Evolutionary conservation across 2,113 vertebrate species (phyloP), one percentile per base, ranked within the genome.

Genomic region (Dolichallabes microphthalmus): DNA sequence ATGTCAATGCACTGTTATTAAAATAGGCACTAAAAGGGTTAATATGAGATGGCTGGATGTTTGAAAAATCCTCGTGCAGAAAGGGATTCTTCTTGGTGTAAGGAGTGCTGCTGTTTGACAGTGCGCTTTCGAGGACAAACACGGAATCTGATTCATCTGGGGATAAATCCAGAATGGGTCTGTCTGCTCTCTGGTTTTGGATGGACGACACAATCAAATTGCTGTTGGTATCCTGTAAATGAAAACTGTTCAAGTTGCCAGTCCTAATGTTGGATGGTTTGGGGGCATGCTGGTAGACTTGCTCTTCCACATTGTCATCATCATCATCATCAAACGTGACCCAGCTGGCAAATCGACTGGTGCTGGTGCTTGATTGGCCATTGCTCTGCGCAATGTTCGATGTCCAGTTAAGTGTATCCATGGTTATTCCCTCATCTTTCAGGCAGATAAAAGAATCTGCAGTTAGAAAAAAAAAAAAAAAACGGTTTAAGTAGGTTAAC

Each of bases 251-350:
- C 8, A 91, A 88, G 14, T 88, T 90, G 60, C 91, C 89, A 64
- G 84, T 82, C 88, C 93, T 94, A 66, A 92, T 80, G 61, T 91
- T 92, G 88, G 94, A 92, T 27, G 91, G 86, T 86, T 89, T 85
- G n/a, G 90, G 88, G 0, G 90, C 88, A 82, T 88, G 86, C 89
- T 90, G 84, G 77, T 88, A 90, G 76, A 58, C 87, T 82, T 94
- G 87, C 88, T 86, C 75, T 27, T 95, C 93, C 87, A 96, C 95
- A 87, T 97, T 95, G 89, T 97, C 95, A 87, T 97, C 95, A 89
- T 97, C 95, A 86, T 97, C 95, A 86, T 97, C 96, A 75, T 97
- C 96, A 89, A 97, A 97, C 85, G 96, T 97, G 81, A 97, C 96
- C 96, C 96, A 97, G 89, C 94, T 96, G 75, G 94, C 94, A 82